Conservation (phyloP, 64 coral and sea anemone species). For the Actinia tenebrosa region DNA sequence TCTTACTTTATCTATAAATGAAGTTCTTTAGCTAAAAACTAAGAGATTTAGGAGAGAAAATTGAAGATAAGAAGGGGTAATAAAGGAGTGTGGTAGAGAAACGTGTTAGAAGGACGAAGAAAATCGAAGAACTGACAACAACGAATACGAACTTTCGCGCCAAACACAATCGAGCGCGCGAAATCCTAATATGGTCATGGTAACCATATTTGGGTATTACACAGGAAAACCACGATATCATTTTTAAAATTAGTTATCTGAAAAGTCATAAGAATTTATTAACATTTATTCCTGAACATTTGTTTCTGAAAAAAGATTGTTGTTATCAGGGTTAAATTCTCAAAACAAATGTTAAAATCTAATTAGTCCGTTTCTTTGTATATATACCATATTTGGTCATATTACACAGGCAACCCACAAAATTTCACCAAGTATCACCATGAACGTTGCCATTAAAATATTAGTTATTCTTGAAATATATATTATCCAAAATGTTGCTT, state of each 20-base stretch:
- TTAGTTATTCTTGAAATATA: neutral
- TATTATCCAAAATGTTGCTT: too few species aligned
- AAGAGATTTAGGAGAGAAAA: neutral
- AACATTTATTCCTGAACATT: too few species aligned
- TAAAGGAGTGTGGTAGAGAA: neutral
- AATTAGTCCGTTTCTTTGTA: neutral
- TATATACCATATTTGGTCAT: neutral
- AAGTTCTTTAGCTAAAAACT: neutral
- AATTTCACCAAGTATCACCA: neutral
- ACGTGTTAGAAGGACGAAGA: neutral
- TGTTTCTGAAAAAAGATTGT: neutral
- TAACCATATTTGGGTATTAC: neutral
- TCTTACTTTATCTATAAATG: neutral
- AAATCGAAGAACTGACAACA: constrained; percentile 6
- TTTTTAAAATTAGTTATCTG: neutral
- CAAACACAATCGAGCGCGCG: neutral
- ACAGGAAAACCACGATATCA: neutral
- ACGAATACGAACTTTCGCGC: constrained; percentile 33
- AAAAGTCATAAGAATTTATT: neutral
- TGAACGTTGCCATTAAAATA: neutral
- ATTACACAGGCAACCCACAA: neutral
- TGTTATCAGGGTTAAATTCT: neutral
- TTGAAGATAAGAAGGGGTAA: neutral
- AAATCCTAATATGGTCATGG: neutral
- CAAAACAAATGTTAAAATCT: too few species aligned